Conservation (phyloP, 2,797 vertebrate genomes). For the Megalops cyprinoides region DNA sequence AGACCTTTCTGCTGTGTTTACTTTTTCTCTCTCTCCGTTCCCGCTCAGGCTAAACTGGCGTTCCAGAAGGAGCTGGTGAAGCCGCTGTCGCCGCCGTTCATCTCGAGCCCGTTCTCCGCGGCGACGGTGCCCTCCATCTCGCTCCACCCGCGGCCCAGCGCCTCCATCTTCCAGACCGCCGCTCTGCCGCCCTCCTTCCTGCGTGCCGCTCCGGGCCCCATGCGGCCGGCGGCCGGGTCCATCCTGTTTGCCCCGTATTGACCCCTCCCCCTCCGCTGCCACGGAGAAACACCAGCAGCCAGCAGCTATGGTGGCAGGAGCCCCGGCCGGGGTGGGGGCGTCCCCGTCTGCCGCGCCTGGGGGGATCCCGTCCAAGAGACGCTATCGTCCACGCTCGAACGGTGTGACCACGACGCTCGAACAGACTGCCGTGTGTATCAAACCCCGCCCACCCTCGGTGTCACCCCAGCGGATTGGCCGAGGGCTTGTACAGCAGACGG, state of each 20-base stretch:
- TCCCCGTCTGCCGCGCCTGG: not conserved
- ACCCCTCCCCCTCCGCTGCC: constrained; percentile 42
- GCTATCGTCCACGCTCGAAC: constrained; percentile 1
- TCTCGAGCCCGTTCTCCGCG: constrained; percentile 81
- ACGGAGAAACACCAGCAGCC: not conserved
- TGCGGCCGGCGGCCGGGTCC: constrained; percentile 83
- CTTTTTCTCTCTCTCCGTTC: not conserved
- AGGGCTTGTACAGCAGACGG: constrained; percentile 28
- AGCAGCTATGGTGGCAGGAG: not conserved
- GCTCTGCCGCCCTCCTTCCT: constrained; percentile 82
- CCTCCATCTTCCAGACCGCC: constrained; percentile 84
- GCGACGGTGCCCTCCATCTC: constrained; percentile 78
- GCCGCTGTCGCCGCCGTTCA: constrained; percentile 84
- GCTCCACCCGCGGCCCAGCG: constrained; percentile 76
- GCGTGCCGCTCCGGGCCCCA: constrained; percentile 85
- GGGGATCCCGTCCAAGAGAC: not conserved
- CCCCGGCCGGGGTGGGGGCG: not conserved
- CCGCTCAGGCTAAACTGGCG: constrained; percentile 81
- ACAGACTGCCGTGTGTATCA: constrained; percentile 43
- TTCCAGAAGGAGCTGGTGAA: constrained; percentile 89
- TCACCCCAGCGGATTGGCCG: constrained; percentile 21
- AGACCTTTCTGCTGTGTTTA: no score
- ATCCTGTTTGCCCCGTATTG: constrained; percentile 91
- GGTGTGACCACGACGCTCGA: constrained; percentile 41
- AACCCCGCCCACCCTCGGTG: constrained; percentile 33